These are phyloP conservation scores for Tinea trinotella DNA, from an alignment of 2,888 invertebrate species.

Conservation along the genomic window DNA sequence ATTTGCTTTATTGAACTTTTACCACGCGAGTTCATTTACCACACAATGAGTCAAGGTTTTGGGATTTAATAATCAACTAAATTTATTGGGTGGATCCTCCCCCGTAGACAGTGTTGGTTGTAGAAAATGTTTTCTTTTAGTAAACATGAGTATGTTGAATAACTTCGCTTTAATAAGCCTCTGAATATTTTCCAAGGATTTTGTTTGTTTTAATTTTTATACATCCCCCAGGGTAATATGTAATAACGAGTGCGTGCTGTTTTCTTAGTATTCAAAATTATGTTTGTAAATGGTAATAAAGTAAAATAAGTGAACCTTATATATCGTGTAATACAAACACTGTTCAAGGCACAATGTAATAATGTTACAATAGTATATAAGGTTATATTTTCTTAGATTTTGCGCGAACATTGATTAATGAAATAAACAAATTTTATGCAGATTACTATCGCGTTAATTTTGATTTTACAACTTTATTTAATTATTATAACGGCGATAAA, in stretches of 20 bases:
- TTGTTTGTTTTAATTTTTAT: constrained; percentile 6
- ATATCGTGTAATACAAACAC: neutral
- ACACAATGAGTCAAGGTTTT: neutral
- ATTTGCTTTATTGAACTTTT: constrained; percentile 15
- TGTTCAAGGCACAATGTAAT: no score
- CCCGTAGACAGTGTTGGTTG: no score
- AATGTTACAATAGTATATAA: no score
- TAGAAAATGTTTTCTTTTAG: neutral
- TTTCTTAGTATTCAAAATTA: neutral
- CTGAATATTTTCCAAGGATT: neutral
- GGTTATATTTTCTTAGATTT: no score
- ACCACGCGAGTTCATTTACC: neutral
- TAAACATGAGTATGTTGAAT: constrained; percentile 4
- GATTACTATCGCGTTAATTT: no score
- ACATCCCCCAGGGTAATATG: neutral
- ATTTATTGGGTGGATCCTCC: neutral
- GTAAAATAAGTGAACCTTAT: neutral
- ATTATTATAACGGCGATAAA: no score
- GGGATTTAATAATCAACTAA: neutral
- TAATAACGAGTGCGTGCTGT: constrained; percentile 1
- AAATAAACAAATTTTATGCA: no score
- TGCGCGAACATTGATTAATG: no score
- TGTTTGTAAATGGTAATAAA: neutral
- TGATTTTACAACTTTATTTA: no score
- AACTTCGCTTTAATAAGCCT: constrained; percentile 7